Evolutionary conservation across 2,797 vertebrate species (phyloP).

Genomic region (Pitangus sulphuratus): DNA sequence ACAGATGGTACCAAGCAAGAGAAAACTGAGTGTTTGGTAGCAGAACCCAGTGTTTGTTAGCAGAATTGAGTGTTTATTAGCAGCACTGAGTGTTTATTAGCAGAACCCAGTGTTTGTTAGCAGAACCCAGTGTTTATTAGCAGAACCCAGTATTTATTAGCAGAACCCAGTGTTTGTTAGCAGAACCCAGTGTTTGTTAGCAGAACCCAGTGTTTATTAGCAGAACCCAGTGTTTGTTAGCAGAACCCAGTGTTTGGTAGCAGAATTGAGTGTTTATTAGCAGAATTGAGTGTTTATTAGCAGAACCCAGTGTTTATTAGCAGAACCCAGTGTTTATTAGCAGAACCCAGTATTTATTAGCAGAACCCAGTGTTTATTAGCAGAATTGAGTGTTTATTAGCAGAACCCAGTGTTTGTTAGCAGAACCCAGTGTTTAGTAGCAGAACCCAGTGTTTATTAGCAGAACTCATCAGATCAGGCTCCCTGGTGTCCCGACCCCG

Average conservation of each 20-base stretch:
- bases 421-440: background rate
- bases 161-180: background rate
- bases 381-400: background rate
- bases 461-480: background rate
- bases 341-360: background rate
- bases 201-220: background rate
- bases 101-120: background rate
- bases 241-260: background rate
- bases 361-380: background rate
- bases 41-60: background rate
- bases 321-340: background rate
- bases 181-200: background rate
- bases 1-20: background rate
- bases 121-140: background rate
- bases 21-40: background rate
- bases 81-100: background rate
- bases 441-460: background rate
- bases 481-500: background rate
- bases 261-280: background rate
- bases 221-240: background rate
- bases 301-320: background rate
- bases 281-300: background rate
- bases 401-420: background rate
- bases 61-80: background rate
- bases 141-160: background rate